phyloP scores from a whole-genome alignment of 2,888 invertebrate species.

The Mayetiola destructor region DNA sequence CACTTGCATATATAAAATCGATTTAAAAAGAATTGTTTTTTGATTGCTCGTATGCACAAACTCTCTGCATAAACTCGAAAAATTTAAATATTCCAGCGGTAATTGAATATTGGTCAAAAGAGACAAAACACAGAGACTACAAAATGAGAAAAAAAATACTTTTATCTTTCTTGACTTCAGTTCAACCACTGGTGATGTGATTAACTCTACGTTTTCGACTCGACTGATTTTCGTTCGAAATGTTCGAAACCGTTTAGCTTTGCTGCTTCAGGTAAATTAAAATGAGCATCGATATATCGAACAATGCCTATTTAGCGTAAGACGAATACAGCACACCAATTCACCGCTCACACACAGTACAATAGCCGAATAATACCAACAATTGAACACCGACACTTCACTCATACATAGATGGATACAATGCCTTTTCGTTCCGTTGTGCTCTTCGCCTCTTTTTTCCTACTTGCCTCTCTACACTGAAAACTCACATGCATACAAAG shows the following conservation, averaged over 20 bases:
- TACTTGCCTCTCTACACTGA: no score
- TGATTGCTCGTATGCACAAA: no score
- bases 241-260: background rate
- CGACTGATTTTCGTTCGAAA: background rate
- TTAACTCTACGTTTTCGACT: background rate
- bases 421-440: no score
- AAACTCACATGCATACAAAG: no score
- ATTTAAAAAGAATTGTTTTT: background rate
- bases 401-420: no score
- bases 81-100: background rate
- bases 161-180: background rate
- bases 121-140: background rate
- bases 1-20: background rate
- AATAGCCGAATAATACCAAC: no score
- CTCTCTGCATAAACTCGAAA: background rate
- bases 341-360: no score
- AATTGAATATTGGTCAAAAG: background rate
- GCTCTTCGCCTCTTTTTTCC: no score
- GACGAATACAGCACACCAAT: no score
- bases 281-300: background rate
- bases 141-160: background rate
- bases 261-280: conserved; percentile 11
- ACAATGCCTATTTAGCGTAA: conserved; percentile 11
- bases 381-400: no score
- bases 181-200: background rate